phyloP scores from a whole-genome alignment of 2,113 vertebrate genomes.

The Antechinus stuartii region DNA sequence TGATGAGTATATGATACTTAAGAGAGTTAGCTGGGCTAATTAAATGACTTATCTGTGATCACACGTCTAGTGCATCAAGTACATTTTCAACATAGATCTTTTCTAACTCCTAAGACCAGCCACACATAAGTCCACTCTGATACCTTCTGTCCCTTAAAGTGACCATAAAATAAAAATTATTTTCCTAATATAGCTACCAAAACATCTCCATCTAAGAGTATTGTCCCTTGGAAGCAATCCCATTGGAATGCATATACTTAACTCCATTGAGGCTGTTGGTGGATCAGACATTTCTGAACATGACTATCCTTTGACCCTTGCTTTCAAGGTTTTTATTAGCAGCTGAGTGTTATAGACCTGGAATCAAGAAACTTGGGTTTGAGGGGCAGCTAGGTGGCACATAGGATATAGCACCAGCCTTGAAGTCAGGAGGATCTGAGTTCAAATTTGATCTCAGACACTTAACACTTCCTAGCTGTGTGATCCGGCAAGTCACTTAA shows the following conservation, averaged over 20 bases:
- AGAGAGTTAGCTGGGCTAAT: neutral
- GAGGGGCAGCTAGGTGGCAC: too few species aligned
- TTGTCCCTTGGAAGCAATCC: neutral
- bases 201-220: neutral
- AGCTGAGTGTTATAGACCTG: neutral
- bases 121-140: neutral
- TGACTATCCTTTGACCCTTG: neutral
- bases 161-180: neutral
- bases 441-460: too few species aligned
- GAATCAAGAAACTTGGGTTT: neutral
- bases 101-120: slow-evolving; percentile 7
- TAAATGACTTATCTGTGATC: neutral
- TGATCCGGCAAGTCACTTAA: too few species aligned
- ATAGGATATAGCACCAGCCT: too few species aligned
- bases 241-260: neutral
- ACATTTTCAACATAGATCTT: neutral
- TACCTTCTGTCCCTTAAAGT: neutral
- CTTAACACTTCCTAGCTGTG: too few species aligned
- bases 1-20: neutral
- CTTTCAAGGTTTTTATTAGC: neutral
- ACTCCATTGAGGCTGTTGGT: neutral
- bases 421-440: too few species aligned
- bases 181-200: slow-evolving; percentile 13
- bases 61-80: neutral
- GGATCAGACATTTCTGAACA: neutral